Evolutionary conservation across 2,888 invertebrate species (phyloP), one percentile per base, ranked within the genome.

Genomic region (Ectobius pallidus): DNA sequence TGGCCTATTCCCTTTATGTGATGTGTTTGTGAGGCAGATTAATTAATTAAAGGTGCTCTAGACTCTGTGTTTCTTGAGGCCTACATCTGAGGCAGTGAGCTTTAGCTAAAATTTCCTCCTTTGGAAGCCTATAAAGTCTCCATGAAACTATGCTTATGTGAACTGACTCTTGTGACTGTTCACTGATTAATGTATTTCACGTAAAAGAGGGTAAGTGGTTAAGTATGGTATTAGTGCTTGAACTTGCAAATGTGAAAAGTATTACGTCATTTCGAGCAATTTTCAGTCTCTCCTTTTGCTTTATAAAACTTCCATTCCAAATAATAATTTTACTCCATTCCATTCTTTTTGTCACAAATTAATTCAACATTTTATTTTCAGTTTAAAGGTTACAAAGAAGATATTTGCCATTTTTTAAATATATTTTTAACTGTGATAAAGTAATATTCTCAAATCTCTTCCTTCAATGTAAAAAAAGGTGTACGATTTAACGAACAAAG

Each of bases 141-240:
- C n/a, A 4, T 30, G 58, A 58, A 16, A n/a, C n/a, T 30, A 25
- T 30, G 58, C 30, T 58, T 58, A 16, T 58, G 58, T 58, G 58
- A 58, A 30, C n/a, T 58, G 30, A 30, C n/a, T 58, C 30, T 58
- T 58, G 58, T 30, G 27, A 58, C 30, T 30, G 32, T 58, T 27
- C 58, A 58, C 30, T 30, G 27, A 58, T 58, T 58, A 58, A 58
- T 58, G 58, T 58, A 25, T 30, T 16, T 30, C 58, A 30, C 58
- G 11, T 6, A 11, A 7, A 6, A 7, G 34, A 34, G 11, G 6
- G 34, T 34, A 34, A 34, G 34, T 11, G n/a, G n/a, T n/a, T n/a
- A n/a, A n/a, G n/a, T n/a, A n/a, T n/a, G n/a, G n/a, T n/a, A n/a
- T n/a, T 14, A 39, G 39, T 39, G 39, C 39, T 39, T 39, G 7